Evolutionary conservation across 2,888 invertebrate genomes (phyloP).

Genomic region (Perdita meconis): DNA sequence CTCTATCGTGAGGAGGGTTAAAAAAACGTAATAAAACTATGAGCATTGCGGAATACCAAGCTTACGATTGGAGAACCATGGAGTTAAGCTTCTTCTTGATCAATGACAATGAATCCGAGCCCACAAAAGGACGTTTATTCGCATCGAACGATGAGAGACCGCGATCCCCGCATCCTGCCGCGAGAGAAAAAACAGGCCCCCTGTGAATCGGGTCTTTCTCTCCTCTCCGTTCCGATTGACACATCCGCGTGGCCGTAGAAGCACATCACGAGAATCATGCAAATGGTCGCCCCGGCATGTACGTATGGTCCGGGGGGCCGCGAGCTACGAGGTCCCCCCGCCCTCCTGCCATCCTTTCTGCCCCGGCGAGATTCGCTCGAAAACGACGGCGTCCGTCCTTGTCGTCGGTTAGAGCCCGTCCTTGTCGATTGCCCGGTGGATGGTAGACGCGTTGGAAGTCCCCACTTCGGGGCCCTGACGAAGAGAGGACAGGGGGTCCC

Average conservation of each 20-base stretch:
- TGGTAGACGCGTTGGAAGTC: slow-evolving; percentile 60
- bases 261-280: slow-evolving; percentile 77
- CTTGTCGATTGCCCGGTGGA: slow-evolving; percentile 68
- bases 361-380: slow-evolving; percentile 25
- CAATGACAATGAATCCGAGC: neutral
- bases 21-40: neutral
- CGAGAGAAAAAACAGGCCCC: too few species aligned
- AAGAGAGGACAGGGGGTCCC: slow-evolving; percentile 61
- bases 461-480: slow-evolving; percentile 57
- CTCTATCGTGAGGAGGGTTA: too few species aligned
- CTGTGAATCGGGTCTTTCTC: slow-evolving; percentile 41
- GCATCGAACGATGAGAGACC: slow-evolving; percentile 4
- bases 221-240: slow-evolving; percentile 68
- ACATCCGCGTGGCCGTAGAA: slow-evolving; percentile 73
- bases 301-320: slow-evolving; percentile 34
- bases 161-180: slow-evolving; percentile 44
- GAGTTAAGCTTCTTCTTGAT: neutral
- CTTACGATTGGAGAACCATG: neutral
- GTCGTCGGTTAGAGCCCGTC: slow-evolving; percentile 66
- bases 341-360: slow-evolving; percentile 20
- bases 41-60: neutral
- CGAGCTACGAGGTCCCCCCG: slow-evolving; percentile 40
- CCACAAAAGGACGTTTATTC: slow-evolving; percentile 17
- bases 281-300: slow-evolving; percentile 68
- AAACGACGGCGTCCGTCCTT: slow-evolving; percentile 67